phyloP scores from a whole-genome alignment of 2,797 vertebrate species.

The Morelia viridis region DNA sequence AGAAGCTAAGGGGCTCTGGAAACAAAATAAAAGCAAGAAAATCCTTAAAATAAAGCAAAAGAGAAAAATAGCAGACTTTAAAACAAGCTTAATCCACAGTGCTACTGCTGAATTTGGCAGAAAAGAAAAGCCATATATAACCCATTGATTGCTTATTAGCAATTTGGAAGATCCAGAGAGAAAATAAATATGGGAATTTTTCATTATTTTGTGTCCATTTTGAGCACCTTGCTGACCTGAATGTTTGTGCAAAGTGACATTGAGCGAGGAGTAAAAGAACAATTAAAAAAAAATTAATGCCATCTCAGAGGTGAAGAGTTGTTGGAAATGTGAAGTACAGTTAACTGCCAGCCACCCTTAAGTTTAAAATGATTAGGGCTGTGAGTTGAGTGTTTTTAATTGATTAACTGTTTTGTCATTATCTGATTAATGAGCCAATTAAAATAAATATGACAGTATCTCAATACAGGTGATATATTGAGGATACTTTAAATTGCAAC shows the following conservation, averaged over 20 bases:
- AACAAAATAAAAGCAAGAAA: background rate
- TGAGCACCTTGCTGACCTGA: background rate
- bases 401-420: constrained; percentile 41
- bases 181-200: background rate
- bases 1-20: background rate
- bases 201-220: background rate
- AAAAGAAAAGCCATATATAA: background rate
- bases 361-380: constrained; percentile 25
- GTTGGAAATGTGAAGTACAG: background rate
- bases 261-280: background rate
- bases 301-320: background rate
- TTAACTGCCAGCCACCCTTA: constrained; percentile 5
- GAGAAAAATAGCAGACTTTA: background rate
- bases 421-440: constrained; percentile 41
- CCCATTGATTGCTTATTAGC: background rate
- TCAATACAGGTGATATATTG: constrained; percentile 25
- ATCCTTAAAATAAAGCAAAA: background rate
- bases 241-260: background rate
- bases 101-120: background rate
- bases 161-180: background rate
- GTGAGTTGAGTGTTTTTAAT: constrained; percentile 24
- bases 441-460: constrained; percentile 37
- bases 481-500: constrained; percentile 6
- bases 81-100: background rate
- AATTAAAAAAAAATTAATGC: background rate